These are phyloP conservation scores for Trimorus sp. DNA, from an alignment of 2,888 invertebrate species.

Conservation along the genomic window DNA sequence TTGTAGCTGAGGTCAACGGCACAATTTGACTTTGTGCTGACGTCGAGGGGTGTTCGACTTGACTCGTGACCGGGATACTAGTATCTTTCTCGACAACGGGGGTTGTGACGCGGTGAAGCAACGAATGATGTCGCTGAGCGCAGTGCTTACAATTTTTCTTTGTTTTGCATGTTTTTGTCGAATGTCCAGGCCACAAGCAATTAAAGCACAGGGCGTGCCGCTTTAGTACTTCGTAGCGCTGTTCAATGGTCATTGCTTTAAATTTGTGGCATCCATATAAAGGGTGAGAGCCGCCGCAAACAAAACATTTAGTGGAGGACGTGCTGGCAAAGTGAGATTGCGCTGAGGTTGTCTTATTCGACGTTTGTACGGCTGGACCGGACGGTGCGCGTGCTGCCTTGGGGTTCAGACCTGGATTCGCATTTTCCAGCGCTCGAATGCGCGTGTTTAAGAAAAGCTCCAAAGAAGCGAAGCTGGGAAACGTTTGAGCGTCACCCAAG, in stretches of 20 bases:
- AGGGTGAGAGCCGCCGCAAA: not conserved
- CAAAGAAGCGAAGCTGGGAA: no score
- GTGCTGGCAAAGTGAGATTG: no score
- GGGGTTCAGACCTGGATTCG: no score
- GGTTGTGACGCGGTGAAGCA: not conserved
- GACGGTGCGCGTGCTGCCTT: no score
- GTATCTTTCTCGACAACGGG: not conserved
- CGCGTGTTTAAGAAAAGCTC: no score
- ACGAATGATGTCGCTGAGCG: not conserved
- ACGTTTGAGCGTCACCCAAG: no score
- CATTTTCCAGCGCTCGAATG: no score
- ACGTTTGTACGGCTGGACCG: no score
- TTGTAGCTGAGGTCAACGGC: not conserved
- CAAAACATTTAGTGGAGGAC: not conserved
- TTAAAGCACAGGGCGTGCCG: not conserved
- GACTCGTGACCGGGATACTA: no score
- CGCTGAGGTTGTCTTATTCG: no score
- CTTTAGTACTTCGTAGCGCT: not conserved
- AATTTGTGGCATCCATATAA: not conserved
- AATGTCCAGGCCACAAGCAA: not conserved
- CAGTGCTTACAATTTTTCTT: not conserved
- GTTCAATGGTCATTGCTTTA: not conserved
- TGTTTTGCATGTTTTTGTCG: not conserved
- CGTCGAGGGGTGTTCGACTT: no score
- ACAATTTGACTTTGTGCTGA: not conserved